Evolutionary conservation across 2,888 invertebrate species (phyloP).

Genomic region (Anoncus sp.): DNA sequence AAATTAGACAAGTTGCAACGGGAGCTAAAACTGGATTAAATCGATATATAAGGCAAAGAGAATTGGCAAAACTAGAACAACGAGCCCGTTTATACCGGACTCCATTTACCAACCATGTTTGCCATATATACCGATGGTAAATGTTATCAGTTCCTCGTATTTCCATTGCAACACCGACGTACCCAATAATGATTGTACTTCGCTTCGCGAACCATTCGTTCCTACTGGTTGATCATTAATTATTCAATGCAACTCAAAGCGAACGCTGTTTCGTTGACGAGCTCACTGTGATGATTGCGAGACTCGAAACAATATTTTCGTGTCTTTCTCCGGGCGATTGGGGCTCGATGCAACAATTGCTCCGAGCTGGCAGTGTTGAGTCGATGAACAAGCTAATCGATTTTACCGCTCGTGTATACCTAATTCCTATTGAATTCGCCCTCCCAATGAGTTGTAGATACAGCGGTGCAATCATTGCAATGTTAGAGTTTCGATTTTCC

Average conservation of each 20-base stretch:
- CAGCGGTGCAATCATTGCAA: slow-evolving; percentile 49
- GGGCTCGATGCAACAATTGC: slow-evolving; percentile 55
- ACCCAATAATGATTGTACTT: slow-evolving; percentile 29
- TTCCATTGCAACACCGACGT: slow-evolving; percentile 34
- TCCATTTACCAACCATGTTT: slow-evolving; percentile 3
- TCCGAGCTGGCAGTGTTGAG: slow-evolving; percentile 27
- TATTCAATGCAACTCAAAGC: slow-evolving; percentile 47
- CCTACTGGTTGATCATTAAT: slow-evolving; percentile 53
- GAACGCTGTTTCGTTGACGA: slow-evolving; percentile 33
- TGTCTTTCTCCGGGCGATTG: slow-evolving; percentile 51
- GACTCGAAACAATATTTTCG: slow-evolving; percentile 60
- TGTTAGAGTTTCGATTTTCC: slow-evolving; percentile 47
- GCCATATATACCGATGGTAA: slow-evolving; percentile 12
- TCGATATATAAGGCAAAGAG: neutral
- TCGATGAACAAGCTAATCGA: slow-evolving; percentile 58
- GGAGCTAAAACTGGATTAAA: neutral
- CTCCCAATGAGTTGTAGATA: slow-evolving; percentile 10
- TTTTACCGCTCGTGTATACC: slow-evolving; percentile 39
- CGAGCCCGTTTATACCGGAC: slow-evolving; percentile 13
- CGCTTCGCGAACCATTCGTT: slow-evolving; percentile 32
- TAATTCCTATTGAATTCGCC: neutral
- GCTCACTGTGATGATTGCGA: slow-evolving; percentile 45
- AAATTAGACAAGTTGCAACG: neutral
- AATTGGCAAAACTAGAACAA: slow-evolving; percentile 9
- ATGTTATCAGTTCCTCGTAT: slow-evolving; percentile 28